These are phyloP conservation scores for Oxyscelio sp. DNA, from an alignment of 2,888 invertebrate genomes.

Conservation along the genomic window DNA sequence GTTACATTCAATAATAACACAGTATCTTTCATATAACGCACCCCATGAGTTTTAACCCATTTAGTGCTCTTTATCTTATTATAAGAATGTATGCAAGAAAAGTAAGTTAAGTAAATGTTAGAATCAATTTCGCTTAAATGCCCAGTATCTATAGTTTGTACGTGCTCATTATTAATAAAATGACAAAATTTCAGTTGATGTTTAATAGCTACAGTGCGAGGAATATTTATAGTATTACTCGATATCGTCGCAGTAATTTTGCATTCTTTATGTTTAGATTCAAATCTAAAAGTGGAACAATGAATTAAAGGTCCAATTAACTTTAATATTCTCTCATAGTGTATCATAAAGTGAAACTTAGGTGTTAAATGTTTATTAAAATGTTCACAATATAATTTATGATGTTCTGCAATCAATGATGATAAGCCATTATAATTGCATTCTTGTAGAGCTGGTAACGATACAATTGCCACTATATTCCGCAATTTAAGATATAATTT, in stretches of 20 bases:
- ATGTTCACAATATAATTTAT: conserved; percentile 1
- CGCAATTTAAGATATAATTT: conserved; percentile 17
- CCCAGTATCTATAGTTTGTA: too few species aligned
- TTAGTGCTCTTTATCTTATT: too few species aligned
- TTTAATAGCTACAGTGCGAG: background rate
- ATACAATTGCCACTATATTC: too few species aligned
- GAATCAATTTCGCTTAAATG: too few species aligned
- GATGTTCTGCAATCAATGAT: background rate
- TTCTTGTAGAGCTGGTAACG: too few species aligned
- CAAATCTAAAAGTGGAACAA: conserved; percentile 2
- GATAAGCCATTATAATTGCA: too few species aligned
- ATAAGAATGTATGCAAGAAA: too few species aligned
- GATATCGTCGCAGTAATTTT: background rate
- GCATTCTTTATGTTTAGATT: conserved; percentile 8
- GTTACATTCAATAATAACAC: too few species aligned
- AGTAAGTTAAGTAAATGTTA: too few species aligned
- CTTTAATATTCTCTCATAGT: background rate
- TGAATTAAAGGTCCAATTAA: background rate
- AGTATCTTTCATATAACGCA: too few species aligned
- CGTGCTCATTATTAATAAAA: background rate
- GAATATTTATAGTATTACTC: background rate
- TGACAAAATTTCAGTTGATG: background rate
- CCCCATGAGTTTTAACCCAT: too few species aligned
- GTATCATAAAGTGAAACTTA: background rate
- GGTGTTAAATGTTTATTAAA: background rate